These are phyloP conservation scores for Okamejei kenojei DNA, from an alignment of 2,797 vertebrate species.

Conservation along the genomic window DNA sequence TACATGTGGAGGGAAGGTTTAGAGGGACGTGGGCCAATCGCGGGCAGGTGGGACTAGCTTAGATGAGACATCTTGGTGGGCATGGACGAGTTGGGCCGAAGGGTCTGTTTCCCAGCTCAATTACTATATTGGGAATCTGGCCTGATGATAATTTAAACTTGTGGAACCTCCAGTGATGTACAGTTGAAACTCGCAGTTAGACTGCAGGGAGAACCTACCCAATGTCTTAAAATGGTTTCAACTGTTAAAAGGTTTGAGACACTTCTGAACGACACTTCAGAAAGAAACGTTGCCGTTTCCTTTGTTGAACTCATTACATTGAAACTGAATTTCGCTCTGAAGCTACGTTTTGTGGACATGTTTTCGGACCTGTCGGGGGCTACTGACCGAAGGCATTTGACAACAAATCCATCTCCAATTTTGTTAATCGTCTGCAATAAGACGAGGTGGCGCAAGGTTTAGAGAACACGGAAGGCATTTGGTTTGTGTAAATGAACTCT, in stretches of 20 bases:
- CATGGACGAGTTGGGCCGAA: too few relatives aligned
- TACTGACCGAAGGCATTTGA: not conserved
- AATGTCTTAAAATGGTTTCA: not conserved
- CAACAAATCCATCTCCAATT: not conserved
- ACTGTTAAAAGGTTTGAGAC: not conserved
- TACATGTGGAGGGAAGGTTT: too few relatives aligned
- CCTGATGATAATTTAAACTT: not conserved
- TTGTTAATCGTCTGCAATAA: not conserved
- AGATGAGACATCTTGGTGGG: too few relatives aligned
- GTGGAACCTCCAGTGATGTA: not conserved
- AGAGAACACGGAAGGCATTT: not conserved
- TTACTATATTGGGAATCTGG: not conserved
- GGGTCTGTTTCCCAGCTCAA: too few relatives aligned
- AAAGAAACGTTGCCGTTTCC: not conserved
- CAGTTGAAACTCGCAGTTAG: not conserved
- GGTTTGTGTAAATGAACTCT: not conserved
- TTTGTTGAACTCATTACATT: not conserved
- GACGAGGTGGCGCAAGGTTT: not conserved
- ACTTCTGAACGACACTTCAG: not conserved
- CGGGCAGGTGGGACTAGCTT: too few relatives aligned
- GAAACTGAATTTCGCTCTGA: not conserved
- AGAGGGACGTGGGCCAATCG: too few relatives aligned
- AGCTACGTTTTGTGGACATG: not conserved
- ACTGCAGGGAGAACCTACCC: not conserved
- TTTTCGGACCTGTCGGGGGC: not conserved